These are phyloP conservation scores for Diabrotica virgifera DNA, from an alignment of 1,140 invertebrate genomes.

Conservation along the genomic window DNA sequence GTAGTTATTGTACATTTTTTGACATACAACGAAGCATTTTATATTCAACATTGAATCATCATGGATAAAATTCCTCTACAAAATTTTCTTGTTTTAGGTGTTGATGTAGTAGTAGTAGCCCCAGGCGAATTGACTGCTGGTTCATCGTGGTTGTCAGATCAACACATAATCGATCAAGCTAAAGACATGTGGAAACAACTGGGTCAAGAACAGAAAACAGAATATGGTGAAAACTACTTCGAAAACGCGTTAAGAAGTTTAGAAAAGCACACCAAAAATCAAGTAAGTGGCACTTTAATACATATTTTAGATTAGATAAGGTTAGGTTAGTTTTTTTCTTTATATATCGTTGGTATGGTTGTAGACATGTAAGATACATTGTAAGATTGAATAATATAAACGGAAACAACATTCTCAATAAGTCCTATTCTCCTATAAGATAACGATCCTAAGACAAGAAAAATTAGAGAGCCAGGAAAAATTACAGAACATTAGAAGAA, in stretches of 20 bases:
- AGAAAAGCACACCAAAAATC: conserved; percentile 71
- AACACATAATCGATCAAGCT: conserved; percentile 69
- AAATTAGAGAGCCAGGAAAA: no score
- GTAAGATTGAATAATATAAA: no score
- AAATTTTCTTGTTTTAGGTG: conserved; percentile 51
- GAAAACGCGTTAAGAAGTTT: conserved; percentile 71
- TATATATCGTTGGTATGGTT: no score
- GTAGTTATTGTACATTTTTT: no score
- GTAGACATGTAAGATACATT: no score
- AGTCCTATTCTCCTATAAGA: no score
- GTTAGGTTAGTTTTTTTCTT: no score
- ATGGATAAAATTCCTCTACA: background rate
- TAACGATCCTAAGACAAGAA: no score
- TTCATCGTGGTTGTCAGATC: conserved; percentile 70
- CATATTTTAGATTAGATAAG: no score
- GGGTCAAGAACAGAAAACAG: conserved; percentile 69
- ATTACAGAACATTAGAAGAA: no score
- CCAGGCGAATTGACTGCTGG: conserved; percentile 78
- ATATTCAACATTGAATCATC: background rate
- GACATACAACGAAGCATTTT: no score
- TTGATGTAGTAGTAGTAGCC: conserved; percentile 76
- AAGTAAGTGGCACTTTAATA: conserved; percentile 44
- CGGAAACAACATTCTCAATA: no score
- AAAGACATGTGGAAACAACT: conserved; percentile 76
- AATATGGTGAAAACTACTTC: conserved; percentile 78